phyloP scores from a whole-genome alignment of 2,888 invertebrate species.

The Steromphala cineraria region DNA sequence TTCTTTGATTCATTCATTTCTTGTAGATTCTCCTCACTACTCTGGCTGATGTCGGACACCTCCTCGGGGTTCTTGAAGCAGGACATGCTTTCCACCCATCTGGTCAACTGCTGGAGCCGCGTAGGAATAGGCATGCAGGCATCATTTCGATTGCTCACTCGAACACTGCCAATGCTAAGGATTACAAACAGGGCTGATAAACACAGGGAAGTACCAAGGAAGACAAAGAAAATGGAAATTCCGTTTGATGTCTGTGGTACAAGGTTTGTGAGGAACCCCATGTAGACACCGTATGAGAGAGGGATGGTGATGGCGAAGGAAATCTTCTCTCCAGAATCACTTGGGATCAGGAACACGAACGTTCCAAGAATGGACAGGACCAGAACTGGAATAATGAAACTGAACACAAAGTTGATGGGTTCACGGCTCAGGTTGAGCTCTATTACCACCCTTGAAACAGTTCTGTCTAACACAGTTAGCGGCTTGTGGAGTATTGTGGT shows the following conservation, averaged over 20 bases:
- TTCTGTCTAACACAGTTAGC: background rate
- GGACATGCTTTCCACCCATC: background rate
- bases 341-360: background rate
- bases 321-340: background rate
- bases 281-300: background rate
- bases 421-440: background rate
- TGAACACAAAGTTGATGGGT: background rate
- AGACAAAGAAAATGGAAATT: background rate
- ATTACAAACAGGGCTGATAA: background rate
- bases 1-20: background rate
- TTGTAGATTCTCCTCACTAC: no score
- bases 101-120: background rate
- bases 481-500: background rate
- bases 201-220: background rate
- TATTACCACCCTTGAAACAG: background rate
- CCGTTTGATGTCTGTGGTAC: background rate
- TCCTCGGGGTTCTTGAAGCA: background rate
- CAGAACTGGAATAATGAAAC: background rate
- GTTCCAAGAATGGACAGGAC: background rate
- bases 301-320: background rate
- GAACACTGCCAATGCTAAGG: background rate
- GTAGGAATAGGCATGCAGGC: background rate
- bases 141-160: background rate
- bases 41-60: background rate
- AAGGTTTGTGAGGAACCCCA: background rate